Conservation (phyloP, 2,888 invertebrate genomes). For the Hypolimnas misippus region DNA sequence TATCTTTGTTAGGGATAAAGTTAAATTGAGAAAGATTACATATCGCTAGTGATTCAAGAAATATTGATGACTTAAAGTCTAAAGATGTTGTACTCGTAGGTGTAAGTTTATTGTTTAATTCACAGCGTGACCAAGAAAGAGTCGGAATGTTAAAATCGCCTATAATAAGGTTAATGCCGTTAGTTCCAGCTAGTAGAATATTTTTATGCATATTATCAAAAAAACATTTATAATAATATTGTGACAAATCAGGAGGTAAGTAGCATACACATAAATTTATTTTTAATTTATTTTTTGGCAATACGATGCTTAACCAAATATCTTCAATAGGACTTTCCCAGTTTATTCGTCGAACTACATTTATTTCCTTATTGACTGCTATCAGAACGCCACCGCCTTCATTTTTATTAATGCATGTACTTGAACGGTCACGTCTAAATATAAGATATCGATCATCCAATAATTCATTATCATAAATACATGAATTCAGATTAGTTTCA, state of each 20-base stretch:
- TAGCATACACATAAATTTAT: constrained; percentile 24
- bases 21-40: constrained; percentile 23
- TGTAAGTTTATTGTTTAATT: not conserved
- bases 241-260: constrained; percentile 20
- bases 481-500: constrained; percentile 11
- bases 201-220: constrained; percentile 11
- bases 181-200: not conserved
- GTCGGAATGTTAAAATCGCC: constrained; percentile 27
- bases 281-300: constrained; percentile 3
- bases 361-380: constrained; percentile 21
- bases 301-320: constrained; percentile 12
- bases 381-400: constrained; percentile 25
- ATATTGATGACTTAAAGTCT: constrained; percentile 9
- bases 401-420: constrained; percentile 17
- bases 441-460: constrained; percentile 20
- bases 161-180: constrained; percentile 13
- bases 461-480: constrained; percentile 9
- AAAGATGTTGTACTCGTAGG: not conserved
- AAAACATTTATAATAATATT: constrained; percentile 11
- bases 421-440: constrained; percentile 22
- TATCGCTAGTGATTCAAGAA: constrained; percentile 6
- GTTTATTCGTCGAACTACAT: constrained; percentile 15
- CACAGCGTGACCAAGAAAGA: constrained; percentile 6
- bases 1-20: constrained; percentile 12
- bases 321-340: constrained; percentile 25